A percentile compares a stretch with the other conserved stretches of the same genome.
Conservation (phyloP, 2,888 invertebrate species). For the Chloroclystis v-ata region DNA sequence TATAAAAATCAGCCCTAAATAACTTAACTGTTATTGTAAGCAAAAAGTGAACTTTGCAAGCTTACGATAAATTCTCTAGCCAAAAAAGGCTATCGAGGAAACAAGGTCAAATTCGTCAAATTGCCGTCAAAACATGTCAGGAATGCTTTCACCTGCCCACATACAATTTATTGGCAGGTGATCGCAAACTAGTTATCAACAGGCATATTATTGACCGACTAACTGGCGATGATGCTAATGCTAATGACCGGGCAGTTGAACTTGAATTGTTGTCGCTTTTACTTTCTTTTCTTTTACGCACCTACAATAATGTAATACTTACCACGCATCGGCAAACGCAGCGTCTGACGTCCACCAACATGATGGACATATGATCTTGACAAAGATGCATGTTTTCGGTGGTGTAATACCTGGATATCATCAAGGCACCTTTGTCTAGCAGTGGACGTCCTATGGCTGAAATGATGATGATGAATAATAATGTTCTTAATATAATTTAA, state of each 20-base stretch:
- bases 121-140: conserved; percentile 9
- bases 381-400: no score
- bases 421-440: no score
- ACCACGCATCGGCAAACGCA: background rate
- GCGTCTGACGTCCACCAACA: no score
- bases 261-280: conserved; percentile 17
- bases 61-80: background rate
- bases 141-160: conserved; percentile 21
- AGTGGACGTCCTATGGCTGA: no score
- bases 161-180: conserved; percentile 17
- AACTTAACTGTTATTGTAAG: no score
- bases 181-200: conserved; percentile 16
- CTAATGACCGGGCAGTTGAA: conserved; percentile 19
- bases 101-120: conserved; percentile 5
- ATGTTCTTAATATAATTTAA: no score
- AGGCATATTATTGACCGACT: conserved; percentile 20
- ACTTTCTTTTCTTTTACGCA: conserved; percentile 10
- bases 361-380: no score
- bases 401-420: no score
- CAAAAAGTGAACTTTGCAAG: no score
- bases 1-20: no score
- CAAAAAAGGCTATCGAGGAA: background rate
- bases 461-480: no score
- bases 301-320: background rate
- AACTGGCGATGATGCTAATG: conserved; percentile 9